These are phyloP conservation scores for Rotaria socialis DNA, from an alignment of 2,888 invertebrate genomes.

Conservation along the genomic window DNA sequence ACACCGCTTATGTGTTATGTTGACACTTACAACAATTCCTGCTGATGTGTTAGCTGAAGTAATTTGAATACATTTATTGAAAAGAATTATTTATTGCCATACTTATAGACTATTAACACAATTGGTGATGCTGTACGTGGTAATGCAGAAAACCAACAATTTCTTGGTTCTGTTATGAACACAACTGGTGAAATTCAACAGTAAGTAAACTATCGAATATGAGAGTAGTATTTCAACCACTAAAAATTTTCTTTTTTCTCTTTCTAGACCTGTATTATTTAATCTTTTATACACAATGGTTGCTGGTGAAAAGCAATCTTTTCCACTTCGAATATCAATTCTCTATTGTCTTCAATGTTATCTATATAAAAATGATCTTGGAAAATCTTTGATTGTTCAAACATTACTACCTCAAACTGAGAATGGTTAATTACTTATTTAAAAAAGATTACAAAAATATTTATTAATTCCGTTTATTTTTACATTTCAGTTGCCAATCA, in stretches of 20 bases:
- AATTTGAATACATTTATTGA: not conserved
- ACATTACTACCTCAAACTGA: slow-evolving; percentile 81
- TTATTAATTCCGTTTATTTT: too few species aligned
- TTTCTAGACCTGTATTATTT: slow-evolving; percentile 77
- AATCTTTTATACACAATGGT: slow-evolving; percentile 93
- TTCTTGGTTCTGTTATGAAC: slow-evolving; percentile 78
- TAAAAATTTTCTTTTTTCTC: too few species aligned
- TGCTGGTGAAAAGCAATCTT: slow-evolving; percentile 85
- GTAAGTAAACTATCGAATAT: not conserved
- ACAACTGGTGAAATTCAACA: slow-evolving; percentile 50
- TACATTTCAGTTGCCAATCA: not conserved
- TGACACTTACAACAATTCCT: slow-evolving; percentile 93
- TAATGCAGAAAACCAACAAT: slow-evolving; percentile 81
- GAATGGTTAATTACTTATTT: slow-evolving; percentile 63
- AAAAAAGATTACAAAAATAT: not conserved
- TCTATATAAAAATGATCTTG: slow-evolving; percentile 81
- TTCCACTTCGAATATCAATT: slow-evolving; percentile 81
- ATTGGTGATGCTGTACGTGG: slow-evolving; percentile 90
- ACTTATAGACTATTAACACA: slow-evolving; percentile 74
- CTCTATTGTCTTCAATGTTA: slow-evolving; percentile 95
- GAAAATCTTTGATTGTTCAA: slow-evolving; percentile 80
- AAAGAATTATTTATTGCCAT: too few species aligned
- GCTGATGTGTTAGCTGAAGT: slow-evolving; percentile 85
- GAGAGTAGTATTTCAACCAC: too few species aligned
- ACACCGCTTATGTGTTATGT: slow-evolving; percentile 75